Conservation (phyloP, 2,113 vertebrate genomes). For the rat (Rattus norvegicus) region GRCr8 NC_086039.1:95864501-95865000, state of each 20-base stretch:
- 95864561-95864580: background rate
- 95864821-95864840: background rate
- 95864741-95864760: too few species aligned
- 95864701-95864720: background rate
- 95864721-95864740: too few species aligned
- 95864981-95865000: slow-evolving; percentile 12
- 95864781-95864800: background rate
- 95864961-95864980: background rate
- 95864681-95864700: background rate
- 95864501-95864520: background rate
- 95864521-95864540: background rate
- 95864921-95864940: background rate
- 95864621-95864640: background rate
- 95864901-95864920: background rate
- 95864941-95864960: background rate
- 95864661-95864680: background rate
- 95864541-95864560: background rate
- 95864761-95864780: background rate
- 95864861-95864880: background rate
- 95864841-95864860: background rate
- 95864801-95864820: background rate
- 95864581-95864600: background rate
- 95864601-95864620: background rate
- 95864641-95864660: background rate
- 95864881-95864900: background rate